A percentile compares a stretch with the other conserved stretches of the same genome.
Evolutionary conservation across 2,888 invertebrate genomes (phyloP).

Genomic region (Uloborus plumipes): DNA sequence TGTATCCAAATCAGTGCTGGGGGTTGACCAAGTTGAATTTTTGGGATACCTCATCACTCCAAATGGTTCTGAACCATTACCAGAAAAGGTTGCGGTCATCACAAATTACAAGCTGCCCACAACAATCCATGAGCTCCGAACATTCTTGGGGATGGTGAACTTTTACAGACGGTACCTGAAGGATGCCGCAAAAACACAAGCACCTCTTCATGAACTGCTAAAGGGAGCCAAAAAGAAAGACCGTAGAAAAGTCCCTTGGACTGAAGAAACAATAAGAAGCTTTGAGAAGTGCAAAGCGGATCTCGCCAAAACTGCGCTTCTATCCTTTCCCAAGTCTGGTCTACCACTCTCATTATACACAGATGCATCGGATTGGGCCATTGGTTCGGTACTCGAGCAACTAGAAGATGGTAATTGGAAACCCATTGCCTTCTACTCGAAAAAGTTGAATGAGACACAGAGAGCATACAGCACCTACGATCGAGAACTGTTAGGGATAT

Average conservation of each 20-base stretch:
- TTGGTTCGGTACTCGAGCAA: constrained; percentile 68
- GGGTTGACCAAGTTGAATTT: too few relatives aligned
- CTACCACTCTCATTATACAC: neutral
- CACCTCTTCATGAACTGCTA: neutral
- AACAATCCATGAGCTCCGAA: too few relatives aligned
- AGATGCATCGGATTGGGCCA: constrained; percentile 71
- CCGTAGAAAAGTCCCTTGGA: neutral
- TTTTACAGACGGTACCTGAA: too few relatives aligned
- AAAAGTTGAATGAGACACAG: constrained; percentile 17
- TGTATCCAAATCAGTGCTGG: too few relatives aligned
- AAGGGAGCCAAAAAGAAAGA: too few relatives aligned
- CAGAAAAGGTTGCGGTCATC: too few relatives aligned
- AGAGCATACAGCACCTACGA: constrained; percentile 40
- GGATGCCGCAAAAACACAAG: too few relatives aligned
- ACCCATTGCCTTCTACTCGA: constrained; percentile 31
- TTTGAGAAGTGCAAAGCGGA: constrained; percentile 20
- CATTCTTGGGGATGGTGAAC: too few relatives aligned
- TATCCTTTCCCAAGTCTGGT: constrained; percentile 16
- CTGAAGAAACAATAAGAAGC: too few relatives aligned
- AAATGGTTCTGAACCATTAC: too few relatives aligned
- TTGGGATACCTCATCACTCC: too few relatives aligned
- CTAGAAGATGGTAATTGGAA: constrained; percentile 52
- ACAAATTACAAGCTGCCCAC: too few relatives aligned
- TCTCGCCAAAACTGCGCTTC: constrained; percentile 16
- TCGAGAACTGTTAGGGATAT: constrained; percentile 67